Evolutionary conservation across 1,140 invertebrate species (phyloP), one percentile per base, ranked within the genome.

Genomic region (Trichonephila inaurata): DNA sequence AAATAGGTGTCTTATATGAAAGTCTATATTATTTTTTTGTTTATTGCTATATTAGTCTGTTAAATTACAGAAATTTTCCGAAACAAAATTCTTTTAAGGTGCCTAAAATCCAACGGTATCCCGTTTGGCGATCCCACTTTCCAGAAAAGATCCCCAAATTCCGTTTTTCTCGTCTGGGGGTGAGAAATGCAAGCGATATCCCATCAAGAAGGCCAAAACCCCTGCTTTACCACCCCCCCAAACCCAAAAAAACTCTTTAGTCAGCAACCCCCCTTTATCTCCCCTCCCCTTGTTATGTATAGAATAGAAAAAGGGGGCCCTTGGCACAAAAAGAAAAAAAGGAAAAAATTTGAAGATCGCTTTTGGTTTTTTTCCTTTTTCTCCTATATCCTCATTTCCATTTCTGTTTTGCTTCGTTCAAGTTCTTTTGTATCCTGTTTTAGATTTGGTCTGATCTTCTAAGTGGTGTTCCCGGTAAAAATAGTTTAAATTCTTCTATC

Each of bases 161-260:
- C 82, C 21, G 19, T 83, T 10, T 69, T 60, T n/a, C 82, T 60
- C 82, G 19, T 10, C 82, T 61, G 51, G n/a, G 72, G 58, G 89
- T 90, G 89, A 81, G 89, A 90, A 66, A 83, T 91, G 82, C 81
- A 82, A 83, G 66, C 69, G 77, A 82, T 33, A 60, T 91, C 77
- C 77, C 62, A 92, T 92, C 91, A 85, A 62, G 82, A 92, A 86
- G 83, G 91, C 82, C 28, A 86, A 92, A 92, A n/a, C n/a, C 86
- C 91, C 62, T 92, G 91, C 91, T 92, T 62, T 21, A 5, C 82
- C 82, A 86, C 62, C 90, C 91, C 64, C 86, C 91, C 86, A 86
- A 86, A 92, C 64, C 91, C 91, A 92, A 86, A 92, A 92, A 92
- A 92, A 92, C 91, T 92, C 91, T 86, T 92, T 92, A 85, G 82